Evolutionary conservation across 2,113 vertebrate species (phyloP), one percentile per base, ranked within the genome.

Genomic region (Phrynosoma platyrhinos): DNA sequence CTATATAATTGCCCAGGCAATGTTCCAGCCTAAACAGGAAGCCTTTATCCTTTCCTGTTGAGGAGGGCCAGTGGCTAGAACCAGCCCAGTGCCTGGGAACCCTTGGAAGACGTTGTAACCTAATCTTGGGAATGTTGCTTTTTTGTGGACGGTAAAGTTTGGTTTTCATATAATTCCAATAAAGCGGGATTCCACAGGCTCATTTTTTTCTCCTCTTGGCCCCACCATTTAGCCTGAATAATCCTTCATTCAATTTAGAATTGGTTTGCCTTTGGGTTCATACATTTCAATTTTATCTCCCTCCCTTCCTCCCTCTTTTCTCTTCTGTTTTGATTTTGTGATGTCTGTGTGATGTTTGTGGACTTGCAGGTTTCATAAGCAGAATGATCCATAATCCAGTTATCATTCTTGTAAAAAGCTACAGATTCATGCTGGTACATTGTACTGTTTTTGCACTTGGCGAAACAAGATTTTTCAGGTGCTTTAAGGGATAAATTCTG

Each of bases 231-330:
- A 85, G 77, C 16, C 40, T 66, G 23, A 62, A 62, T 85, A 75
- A 85, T 40, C 72, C 53, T 74, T 84, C 58, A 53, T 71, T 86
- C 53, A 86, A 36, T 79, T 86, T 53, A 71, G 62, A 86, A 86
- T 42, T 30, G 13, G 36, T 36, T 85, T 77, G 62, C 23, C 32
- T 84, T 75, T 36, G 9, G 32, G 71, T 40, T 62, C n/a, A 14
- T 80, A 32, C 30, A 36, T 76, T 84, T 84, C 21, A 23, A 12
- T 76, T 76, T 75, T 62, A 5, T 75, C 14, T 58, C 47, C 47
- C 68, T 23, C 62, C 25, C 30, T 66, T 13, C 47, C 68, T 23
- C 62, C 25, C 30, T 66, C 7, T 21, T 79, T 27, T 7, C 47
- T 47, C 3, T 14, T 79, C 25, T 53, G 40, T 79, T 79, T 86